phyloP scores from a whole-genome alignment of 2,797 vertebrate genomes.

The Sciaenops ocellatus region DNA sequence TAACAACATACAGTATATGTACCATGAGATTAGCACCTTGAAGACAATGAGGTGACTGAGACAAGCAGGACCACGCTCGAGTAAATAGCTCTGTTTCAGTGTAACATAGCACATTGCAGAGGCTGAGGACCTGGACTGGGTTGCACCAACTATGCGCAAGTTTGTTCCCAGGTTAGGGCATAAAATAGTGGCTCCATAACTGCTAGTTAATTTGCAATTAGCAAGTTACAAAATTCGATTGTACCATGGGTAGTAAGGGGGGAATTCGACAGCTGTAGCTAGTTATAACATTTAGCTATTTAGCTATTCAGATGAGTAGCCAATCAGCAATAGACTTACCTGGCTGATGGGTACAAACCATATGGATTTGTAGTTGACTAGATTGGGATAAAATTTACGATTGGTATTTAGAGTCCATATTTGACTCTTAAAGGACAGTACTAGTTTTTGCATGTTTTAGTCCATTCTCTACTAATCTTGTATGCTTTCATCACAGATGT shows the following conservation, averaged over 20 bases:
- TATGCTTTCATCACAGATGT: conserved; percentile 13
- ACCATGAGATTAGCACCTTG: conserved; percentile 66
- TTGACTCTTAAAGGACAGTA: conserved; percentile 54
- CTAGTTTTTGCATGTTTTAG: conserved; percentile 48
- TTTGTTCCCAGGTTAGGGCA: conserved; percentile 75
- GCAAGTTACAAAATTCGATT: conserved; percentile 49
- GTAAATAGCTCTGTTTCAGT: conserved; percentile 73
- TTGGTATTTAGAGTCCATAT: conserved; percentile 33
- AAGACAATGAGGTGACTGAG: conserved; percentile 55
- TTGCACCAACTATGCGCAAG: conserved; percentile 78
- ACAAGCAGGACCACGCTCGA: conserved; percentile 59
- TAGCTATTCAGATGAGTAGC: conserved; percentile 45
- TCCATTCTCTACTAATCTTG: conserved; percentile 48
- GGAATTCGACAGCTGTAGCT: conserved; percentile 29
- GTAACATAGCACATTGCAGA: conserved; percentile 71
- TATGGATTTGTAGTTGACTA: conserved; percentile 41
- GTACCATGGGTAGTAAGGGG: conserved; percentile 21
- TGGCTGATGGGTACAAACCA: conserved; percentile 35
- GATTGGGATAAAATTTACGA: conserved; percentile 34
- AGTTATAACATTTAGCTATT: conserved; percentile 35
- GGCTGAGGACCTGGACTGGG: conserved; percentile 70
- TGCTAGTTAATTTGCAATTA: conserved; percentile 63
- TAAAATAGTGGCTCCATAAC: conserved; percentile 53
- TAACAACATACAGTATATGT: conserved; percentile 57
- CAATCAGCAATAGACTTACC: conserved; percentile 31